Evolutionary conservation across 2,888 invertebrate species (phyloP), one percentile per base, ranked within the genome.

Genomic region (Osmoderma eremita): DNA sequence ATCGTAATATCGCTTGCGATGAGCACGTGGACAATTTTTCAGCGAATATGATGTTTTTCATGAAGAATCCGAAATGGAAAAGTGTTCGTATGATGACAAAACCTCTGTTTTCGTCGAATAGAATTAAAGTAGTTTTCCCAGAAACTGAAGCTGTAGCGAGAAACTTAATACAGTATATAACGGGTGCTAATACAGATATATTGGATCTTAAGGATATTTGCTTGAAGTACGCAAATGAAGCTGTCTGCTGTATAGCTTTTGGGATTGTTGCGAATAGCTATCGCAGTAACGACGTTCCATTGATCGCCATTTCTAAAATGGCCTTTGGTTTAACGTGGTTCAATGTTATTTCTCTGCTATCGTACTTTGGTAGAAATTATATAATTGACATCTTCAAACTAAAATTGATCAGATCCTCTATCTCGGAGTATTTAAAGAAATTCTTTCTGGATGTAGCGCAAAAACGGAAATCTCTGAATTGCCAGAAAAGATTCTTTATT

Each of bases 41-140:
- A 1, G 77, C 80, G 70, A 80, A 81, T 62, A 79, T 82, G 72
- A 71, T 84, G 56, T 80, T 86, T 68, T 79, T 82, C 1, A 71
- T 83, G 62, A 83, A 82, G 66, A 84, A 84, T 63, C 82, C 83
- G 0, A 81, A 82, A 1, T 88, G 88, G 88, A 86, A 83, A 72
- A 78, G 77, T 36, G 73, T 86, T 15, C 78, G 88, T 22, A 73
- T 81, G 0, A 85, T 85, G 69, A 76, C 87, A 24, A 83, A 85
- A 0, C 86, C 87, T 0, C 83, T 84, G 0, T 84, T 88, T 73
- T 85, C 54, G 10, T 38, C 54, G 1, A 20, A 17, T 10, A 54
- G 18, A 17, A 6, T 54, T 3, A 54, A 54, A 54, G 18, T 39
- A 12, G 39, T 54, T 18, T 54, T 12, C n/a, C 38, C 54, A 13